Base-by-base conservation (phyloP, 2,888 invertebrate species). In the Exephanes ischioxanthus region DNA sequence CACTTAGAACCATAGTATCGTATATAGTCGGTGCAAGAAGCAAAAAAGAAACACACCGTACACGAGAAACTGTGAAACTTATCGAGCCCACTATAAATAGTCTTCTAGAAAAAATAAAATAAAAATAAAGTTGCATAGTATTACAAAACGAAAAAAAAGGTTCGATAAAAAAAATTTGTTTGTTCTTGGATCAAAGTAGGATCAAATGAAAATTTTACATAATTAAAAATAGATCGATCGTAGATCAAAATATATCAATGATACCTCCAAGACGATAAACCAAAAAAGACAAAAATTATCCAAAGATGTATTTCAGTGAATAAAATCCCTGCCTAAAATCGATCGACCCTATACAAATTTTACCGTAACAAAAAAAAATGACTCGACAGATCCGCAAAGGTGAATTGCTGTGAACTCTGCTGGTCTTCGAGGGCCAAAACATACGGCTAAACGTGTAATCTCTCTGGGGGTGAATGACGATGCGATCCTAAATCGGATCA, bases 401-500 rank as follows among this genome's bases (percentile, higher is more conserved):
- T 61, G 26, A 61, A 30, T 61, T 26, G 16, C 30, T 2, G 14
- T 30, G 30, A 26, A 11, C 14, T 61, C 61, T 11, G 61, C 14
- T 9, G 30, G 16, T 76, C 19, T 37, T 66, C 5, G 66, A 22
- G 3, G 53, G 30, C 33, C 22, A 33, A 30, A 53, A 22, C 22
- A 66, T 51, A 67, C 55, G n/a, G 9, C 3, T 14, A 26, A 75
- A 77, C 33, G 37, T 41, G 53, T 77, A 77, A 77, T 68, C 48
- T 80, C 73, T 45, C 33, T 0, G 16, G 55, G 41, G 58, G 45
- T 26, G 75, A 67, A 53, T 63, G 55, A 41, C 26, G 70, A 63
- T 51, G 63, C 45, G 70, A 19, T 66, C 30, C 78, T 73, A 79
- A 83, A 83, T 83, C 78, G 78, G 78, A 79, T 79, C 83, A 73